Evolutionary conservation across 1,140 invertebrate species (phyloP).

Genomic region (Eurosta solidaginis): DNA sequence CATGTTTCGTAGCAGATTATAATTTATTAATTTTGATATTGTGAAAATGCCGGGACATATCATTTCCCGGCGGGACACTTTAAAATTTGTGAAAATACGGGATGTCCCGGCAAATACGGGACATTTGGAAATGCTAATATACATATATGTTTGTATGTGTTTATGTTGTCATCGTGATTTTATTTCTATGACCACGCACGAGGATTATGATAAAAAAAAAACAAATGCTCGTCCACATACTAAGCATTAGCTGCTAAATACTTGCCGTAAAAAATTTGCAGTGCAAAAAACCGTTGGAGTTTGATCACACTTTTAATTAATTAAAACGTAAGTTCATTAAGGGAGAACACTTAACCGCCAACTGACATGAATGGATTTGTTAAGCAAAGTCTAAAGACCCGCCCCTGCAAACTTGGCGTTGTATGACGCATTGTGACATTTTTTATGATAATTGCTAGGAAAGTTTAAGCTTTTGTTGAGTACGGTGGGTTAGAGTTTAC

Average conservation of each 20-base stretch:
- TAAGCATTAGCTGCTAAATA: background rate
- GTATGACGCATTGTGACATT: too few species aligned
- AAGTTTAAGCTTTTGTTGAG: too few species aligned
- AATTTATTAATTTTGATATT: too few species aligned
- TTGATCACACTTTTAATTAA: background rate
- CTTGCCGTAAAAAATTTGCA: background rate
- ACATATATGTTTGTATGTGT: background rate
- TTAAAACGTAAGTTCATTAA: slow-evolving; percentile 24
- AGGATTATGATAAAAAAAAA: background rate
- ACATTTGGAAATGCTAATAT: too few species aligned
- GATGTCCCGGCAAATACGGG: too few species aligned
- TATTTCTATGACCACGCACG: background rate
- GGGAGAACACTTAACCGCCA: slow-evolving; percentile 23
- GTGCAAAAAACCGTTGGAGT: background rate
- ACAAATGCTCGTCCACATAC: too few species aligned
- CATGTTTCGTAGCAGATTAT: too few species aligned
- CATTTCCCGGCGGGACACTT: too few species aligned
- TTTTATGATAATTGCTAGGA: too few species aligned
- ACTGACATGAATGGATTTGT: slow-evolving; percentile 12
- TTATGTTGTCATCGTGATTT: background rate
- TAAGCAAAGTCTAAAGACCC: slow-evolving; percentile 1
- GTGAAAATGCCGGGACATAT: too few species aligned
- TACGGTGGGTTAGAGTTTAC: too few species aligned
- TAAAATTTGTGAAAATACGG: too few species aligned
- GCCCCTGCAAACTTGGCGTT: background rate